Evolutionary conservation across 2,797 vertebrate species (phyloP).

Genomic region (Bradypus variegatus): DNA sequence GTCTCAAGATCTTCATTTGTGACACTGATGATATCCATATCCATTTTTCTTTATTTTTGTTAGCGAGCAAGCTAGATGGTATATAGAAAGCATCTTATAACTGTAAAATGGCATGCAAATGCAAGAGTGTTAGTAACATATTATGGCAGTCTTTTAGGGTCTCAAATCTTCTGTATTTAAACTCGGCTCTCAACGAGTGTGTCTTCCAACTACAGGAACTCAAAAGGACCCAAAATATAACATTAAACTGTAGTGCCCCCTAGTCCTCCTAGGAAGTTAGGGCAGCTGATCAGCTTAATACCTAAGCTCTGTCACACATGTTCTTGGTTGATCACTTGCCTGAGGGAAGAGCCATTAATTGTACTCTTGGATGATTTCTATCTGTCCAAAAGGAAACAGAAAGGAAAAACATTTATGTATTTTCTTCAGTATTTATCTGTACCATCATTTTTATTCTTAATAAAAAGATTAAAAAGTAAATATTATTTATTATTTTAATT

Average conservation of each 20-base stretch:
- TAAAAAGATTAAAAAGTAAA: background rate
- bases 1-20: background rate
- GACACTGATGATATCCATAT: background rate
- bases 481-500: conserved; percentile 4
- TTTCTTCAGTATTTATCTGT: conserved; percentile 18
- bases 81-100: background rate
- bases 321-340: background rate
- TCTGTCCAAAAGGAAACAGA: conserved; percentile 22
- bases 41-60: background rate
- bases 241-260: conserved; percentile 53
- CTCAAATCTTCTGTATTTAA: conserved; percentile 8
- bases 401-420: background rate
- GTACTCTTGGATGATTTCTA: conserved; percentile 32
- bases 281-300: background rate
- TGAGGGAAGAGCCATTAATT: conserved; percentile 15
- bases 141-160: background rate
- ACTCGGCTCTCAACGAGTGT: background rate
- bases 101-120: background rate
- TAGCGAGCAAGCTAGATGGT: background rate
- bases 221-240: conserved; percentile 42
- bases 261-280: conserved; percentile 26
- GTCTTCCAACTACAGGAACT: conserved; percentile 28
- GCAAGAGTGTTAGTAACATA: background rate
- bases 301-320: background rate
- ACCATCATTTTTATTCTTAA: conserved; percentile 11